Conservation (phyloP, 1,140 invertebrate species). For the Goniozus legneri region DNA sequence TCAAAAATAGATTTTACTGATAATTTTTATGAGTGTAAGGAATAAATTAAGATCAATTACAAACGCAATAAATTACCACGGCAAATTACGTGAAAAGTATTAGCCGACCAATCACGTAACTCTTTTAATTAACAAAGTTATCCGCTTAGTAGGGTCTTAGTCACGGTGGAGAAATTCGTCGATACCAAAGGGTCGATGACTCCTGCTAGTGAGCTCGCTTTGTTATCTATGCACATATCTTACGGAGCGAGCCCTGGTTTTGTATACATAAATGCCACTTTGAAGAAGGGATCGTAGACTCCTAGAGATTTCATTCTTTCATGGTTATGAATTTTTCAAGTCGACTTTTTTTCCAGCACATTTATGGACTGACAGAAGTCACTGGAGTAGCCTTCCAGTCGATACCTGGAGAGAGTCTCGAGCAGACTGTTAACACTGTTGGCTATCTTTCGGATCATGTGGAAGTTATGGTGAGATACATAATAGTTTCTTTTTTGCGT, state of each 20-base stretch:
- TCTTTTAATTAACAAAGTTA: too few species aligned
- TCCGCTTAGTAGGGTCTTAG: too few species aligned
- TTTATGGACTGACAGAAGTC: constrained; percentile 87
- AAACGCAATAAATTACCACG: too few species aligned
- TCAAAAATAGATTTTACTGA: too few species aligned
- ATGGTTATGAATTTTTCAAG: too few species aligned
- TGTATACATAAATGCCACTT: constrained; percentile 26
- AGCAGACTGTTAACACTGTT: constrained; percentile 69
- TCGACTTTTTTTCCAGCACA: constrained; percentile 57
- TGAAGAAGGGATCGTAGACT: constrained; percentile 10
- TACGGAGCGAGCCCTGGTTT: constrained; percentile 11
- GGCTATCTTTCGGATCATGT: constrained; percentile 75
- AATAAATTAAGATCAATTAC: too few species aligned
- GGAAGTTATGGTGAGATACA: constrained; percentile 64
- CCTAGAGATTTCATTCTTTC: too few species aligned
- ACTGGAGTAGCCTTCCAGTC: constrained; percentile 74
- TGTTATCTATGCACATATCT: constrained; percentile 43
- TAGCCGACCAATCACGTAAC: too few species aligned
- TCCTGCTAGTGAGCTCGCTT: constrained; percentile 21
- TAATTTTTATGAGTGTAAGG: too few species aligned
- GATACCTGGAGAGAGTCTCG: constrained; percentile 61
- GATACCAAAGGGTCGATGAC: constrained; percentile 28
- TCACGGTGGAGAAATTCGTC: constrained; percentile 4
- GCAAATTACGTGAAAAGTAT: too few species aligned
- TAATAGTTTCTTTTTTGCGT: background rate